Conservation (phyloP, 2,888 invertebrate genomes). For the Nebria brevicollis region DNA sequence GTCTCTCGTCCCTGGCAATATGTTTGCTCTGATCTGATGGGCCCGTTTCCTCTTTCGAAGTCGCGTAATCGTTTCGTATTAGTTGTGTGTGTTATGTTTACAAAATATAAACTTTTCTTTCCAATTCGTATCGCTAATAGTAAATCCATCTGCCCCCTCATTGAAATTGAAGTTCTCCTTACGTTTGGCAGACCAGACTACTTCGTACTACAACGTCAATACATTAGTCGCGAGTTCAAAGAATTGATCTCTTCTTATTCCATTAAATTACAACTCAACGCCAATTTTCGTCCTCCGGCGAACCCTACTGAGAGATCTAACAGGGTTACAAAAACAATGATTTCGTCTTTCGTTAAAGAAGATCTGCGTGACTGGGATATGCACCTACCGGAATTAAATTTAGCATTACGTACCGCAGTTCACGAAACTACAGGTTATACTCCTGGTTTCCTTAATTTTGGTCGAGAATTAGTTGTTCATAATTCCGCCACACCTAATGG, state of each 20-base stretch:
- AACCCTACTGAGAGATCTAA: constrained; percentile 51
- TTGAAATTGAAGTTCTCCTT: constrained; percentile 32
- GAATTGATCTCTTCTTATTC: constrained; percentile 19
- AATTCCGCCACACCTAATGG: too few species aligned
- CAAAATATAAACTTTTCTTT: constrained; percentile 48
- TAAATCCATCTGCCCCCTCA: constrained; percentile 8
- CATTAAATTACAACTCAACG: constrained; percentile 38
- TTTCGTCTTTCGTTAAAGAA: constrained; percentile 40
- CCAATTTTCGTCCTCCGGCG: constrained; percentile 50
- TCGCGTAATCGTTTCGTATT: constrained; percentile 46
- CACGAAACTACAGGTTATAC: too few species aligned
- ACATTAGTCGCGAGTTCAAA: constrained; percentile 41
- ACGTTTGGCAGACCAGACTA: constrained; percentile 26
- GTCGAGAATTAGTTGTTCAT: too few species aligned
- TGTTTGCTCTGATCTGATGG: constrained; percentile 50
- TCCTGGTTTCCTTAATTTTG: too few species aligned
- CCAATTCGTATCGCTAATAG: constrained; percentile 48
- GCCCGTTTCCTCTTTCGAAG: too few species aligned
- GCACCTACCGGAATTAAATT: constrained; percentile 32
- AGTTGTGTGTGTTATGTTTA: constrained; percentile 50
- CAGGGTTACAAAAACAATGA: constrained; percentile 49
- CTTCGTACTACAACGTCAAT: constrained; percentile 48
- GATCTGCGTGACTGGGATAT: constrained; percentile 50
- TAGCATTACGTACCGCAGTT: too few species aligned
- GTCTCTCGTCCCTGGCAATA: constrained; percentile 47